Evolutionary conservation across 2,113 vertebrate species (phyloP).

Genomic region (Amphiprion percula): DNA sequence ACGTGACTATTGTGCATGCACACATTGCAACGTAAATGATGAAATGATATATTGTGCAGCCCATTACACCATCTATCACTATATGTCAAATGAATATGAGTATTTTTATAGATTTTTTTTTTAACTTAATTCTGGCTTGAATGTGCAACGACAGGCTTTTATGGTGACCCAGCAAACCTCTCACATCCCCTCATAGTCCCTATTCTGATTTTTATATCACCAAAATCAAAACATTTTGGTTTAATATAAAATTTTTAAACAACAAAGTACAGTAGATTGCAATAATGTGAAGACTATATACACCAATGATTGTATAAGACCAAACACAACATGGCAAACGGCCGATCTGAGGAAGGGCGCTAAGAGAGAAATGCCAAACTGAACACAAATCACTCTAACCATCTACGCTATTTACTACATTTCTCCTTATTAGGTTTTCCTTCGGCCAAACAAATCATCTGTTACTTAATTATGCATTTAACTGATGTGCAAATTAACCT

Average conservation of each 20-base stretch:
- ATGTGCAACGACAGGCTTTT: no score
- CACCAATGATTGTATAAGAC: not conserved
- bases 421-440: conserved; percentile 58
- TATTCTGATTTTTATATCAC: not conserved
- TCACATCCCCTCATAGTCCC: no score
- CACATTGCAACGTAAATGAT: no score
- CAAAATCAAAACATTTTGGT: not conserved
- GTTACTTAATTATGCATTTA: conserved; percentile 81
- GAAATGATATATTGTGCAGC: no score
- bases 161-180: no score
- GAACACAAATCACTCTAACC: conserved; percentile 53
- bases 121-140: no score
- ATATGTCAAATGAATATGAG: no score
- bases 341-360: not conserved
- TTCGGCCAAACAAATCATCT: conserved; percentile 73
- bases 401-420: conserved; percentile 51
- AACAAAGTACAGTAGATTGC: not conserved
- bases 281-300: not conserved
- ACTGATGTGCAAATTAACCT: conserved; percentile 84
- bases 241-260: no score
- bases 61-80: no score
- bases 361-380: conserved; percentile 17
- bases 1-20: no score
- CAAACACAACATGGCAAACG: not conserved
- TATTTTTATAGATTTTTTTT: no score